Evolutionary conservation across 1,140 invertebrate genomes (phyloP).

Genomic region (Cardiocondyla obscurior): DNA sequence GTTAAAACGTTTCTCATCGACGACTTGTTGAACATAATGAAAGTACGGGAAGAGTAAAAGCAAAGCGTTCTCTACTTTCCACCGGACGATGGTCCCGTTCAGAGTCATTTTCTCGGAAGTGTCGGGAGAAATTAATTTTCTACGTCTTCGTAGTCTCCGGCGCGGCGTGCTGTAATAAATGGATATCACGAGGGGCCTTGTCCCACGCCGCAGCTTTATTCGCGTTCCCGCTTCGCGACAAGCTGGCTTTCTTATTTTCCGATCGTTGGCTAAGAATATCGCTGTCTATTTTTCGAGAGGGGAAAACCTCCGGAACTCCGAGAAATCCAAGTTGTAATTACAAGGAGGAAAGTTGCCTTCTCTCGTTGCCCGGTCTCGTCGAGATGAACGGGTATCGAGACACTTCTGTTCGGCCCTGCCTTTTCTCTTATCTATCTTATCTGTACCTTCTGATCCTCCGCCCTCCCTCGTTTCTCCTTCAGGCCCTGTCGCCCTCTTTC

Average conservation of each 20-base stretch:
- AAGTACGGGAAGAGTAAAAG: not conserved
- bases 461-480: slow-evolving; percentile 79
- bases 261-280: not conserved
- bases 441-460: not conserved
- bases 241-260: not conserved
- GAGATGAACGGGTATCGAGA: not conserved
- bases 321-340: not conserved
- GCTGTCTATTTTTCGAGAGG: not conserved
- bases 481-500: slow-evolving; percentile 76
- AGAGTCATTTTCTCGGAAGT: not conserved
- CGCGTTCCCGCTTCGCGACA: not conserved
- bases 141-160: not conserved
- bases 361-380: not conserved
- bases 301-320: not conserved
- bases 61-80: slow-evolving; percentile 10
- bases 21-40: slow-evolving; percentile 8
- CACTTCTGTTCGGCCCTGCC: not conserved
- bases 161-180: not conserved
- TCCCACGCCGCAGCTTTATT: not conserved
- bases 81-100: not conserved
- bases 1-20: not conserved
- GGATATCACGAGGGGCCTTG: not conserved
- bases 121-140: slow-evolving; percentile 15
- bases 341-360: not conserved
- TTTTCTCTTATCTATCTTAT: slow-evolving; percentile 27